A percentile compares a stretch with the other conserved stretches of the same genome.
phyloP scores from a whole-genome alignment of 2,888 invertebrate species.

The Eudasyphora cyanicolor region DNA sequence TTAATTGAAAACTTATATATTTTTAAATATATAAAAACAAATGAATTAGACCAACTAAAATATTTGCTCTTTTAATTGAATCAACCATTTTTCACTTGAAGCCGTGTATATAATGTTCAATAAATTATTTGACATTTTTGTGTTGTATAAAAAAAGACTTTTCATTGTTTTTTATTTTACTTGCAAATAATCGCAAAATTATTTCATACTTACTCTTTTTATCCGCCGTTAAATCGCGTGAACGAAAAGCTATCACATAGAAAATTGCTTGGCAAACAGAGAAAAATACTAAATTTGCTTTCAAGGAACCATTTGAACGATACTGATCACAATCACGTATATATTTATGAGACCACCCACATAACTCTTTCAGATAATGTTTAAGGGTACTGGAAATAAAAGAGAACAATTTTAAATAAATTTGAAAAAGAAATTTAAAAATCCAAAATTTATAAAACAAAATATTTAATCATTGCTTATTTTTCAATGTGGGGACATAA shows the following conservation, averaged over 20 bases:
- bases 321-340: constrained; percentile 80
- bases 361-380: constrained; percentile 85
- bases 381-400: constrained; percentile 82
- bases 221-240: constrained; percentile 88
- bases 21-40: too few relatives aligned
- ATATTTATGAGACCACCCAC: constrained; percentile 92
- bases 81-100: too few relatives aligned
- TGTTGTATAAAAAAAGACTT: too few relatives aligned
- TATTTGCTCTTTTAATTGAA: too few relatives aligned
- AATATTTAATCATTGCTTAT: too few relatives aligned
- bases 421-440: background rate
- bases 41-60: too few relatives aligned
- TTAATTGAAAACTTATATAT: too few relatives aligned
- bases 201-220: constrained; percentile 85
- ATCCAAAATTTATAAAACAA: background rate
- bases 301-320: constrained; percentile 81
- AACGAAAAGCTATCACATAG: constrained; percentile 94
- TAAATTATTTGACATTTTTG: too few relatives aligned
- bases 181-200: background rate
- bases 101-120: too few relatives aligned
- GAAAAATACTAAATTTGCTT: constrained; percentile 93
- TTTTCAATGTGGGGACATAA: too few relatives aligned
- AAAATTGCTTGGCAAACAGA: constrained; percentile 95
- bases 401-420: background rate
- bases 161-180: too few relatives aligned